Evolutionary conservation across 1,140 invertebrate genomes (phyloP).

Genomic region (Platorchestia sp.): DNA sequence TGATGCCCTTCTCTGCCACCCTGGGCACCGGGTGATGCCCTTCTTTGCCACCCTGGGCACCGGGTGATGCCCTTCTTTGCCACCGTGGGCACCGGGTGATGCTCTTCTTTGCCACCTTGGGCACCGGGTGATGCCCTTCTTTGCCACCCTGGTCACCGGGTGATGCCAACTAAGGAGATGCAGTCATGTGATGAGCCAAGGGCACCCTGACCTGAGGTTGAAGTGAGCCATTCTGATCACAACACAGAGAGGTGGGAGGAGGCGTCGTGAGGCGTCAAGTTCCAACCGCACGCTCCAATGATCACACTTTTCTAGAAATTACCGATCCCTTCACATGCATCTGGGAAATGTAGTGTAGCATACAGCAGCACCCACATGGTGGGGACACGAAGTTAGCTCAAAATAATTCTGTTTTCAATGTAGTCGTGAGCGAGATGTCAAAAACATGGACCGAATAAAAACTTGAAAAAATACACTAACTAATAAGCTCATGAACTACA

Average conservation of each 20-base stretch:
- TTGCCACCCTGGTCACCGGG: neutral
- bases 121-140: neutral
- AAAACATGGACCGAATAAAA: neutral
- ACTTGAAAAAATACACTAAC: neutral
- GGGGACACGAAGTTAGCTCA: too few relatives aligned
- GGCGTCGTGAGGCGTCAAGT: neutral
- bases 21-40: neutral
- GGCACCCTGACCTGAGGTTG: neutral
- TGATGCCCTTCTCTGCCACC: neutral
- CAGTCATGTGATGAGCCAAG: neutral
- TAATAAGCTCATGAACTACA: neutral
- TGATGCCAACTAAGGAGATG: neutral
- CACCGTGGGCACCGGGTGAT: neutral
- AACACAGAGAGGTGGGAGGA: too few relatives aligned
- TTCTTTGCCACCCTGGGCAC: neutral
- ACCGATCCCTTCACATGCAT: too few relatives aligned
- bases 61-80: neutral
- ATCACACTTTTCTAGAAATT: neutral
- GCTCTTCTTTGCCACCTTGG: neutral
- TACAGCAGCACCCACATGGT: too few relatives aligned
- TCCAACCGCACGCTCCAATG: neutral
- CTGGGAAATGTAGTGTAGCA: too few relatives aligned
- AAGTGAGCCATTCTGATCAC: neutral
- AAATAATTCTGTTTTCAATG: too few relatives aligned
- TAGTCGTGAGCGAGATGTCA: neutral